phyloP scores from a whole-genome alignment of 1,140 invertebrate genomes.

The Drosophila fuyamai region DNA sequence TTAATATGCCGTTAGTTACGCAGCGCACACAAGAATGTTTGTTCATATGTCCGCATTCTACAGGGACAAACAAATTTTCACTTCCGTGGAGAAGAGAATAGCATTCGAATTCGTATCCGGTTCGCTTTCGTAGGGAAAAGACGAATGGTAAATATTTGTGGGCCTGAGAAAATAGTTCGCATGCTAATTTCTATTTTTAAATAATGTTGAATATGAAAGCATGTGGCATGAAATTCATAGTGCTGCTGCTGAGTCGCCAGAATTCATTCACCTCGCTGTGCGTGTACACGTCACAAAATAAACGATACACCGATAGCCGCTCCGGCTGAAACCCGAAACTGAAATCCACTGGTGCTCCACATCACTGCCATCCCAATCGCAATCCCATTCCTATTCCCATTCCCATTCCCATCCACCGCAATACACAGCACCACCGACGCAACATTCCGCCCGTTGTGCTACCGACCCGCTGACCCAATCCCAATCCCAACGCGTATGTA shows the following conservation, averaged over 20 bases:
- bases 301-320: constrained; percentile 43
- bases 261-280: constrained; percentile 70
- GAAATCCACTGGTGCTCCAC: constrained; percentile 35
- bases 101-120: constrained; percentile 18
- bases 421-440: constrained; percentile 50
- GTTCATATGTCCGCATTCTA: constrained; percentile 7
- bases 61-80: constrained; percentile 23
- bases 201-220: too few species aligned
- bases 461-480: constrained; percentile 78
- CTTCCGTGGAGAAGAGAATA: constrained; percentile 27
- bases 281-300: constrained; percentile 65
- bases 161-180: constrained; percentile 20
- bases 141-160: constrained; percentile 29
- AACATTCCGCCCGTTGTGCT: constrained; percentile 73
- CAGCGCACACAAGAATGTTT: constrained; percentile 6
- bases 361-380: constrained; percentile 6
- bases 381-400: constrained; percentile 27
- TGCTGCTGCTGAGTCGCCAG: constrained; percentile 15
- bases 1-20: constrained; percentile 3
- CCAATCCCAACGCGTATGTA: constrained; percentile 17
- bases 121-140: constrained; percentile 2
- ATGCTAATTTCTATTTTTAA: constrained; percentile 7
- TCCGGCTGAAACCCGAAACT: constrained; percentile 49
- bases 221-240: constrained; percentile 12
- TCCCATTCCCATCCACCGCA: constrained; percentile 34